phyloP scores from a whole-genome alignment of 2,113 vertebrate species.

The Aptenodytes patagonicus region DNA sequence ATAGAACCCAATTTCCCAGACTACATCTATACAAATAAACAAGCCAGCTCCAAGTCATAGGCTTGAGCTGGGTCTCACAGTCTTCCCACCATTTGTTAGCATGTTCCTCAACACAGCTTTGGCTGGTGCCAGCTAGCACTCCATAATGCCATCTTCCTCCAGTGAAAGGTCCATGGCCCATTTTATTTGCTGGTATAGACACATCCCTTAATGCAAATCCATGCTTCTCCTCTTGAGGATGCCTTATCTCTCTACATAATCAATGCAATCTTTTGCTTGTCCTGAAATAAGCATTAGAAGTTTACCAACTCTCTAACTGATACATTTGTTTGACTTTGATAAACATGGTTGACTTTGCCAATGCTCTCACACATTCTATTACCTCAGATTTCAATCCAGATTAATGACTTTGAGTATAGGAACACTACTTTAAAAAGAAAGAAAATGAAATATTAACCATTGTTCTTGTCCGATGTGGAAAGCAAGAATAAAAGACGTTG shows the following conservation, averaged over 20 bases:
- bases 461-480: not conserved
- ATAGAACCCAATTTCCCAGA: not conserved
- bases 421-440: not conserved
- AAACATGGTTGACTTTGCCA: not conserved
- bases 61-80: not conserved
- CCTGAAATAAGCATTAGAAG: not conserved
- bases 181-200: not conserved
- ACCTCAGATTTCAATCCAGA: not conserved
- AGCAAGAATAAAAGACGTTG: not conserved
- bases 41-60: not conserved
- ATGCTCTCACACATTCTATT: not conserved
- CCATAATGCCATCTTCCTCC: not conserved
- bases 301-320: not conserved
- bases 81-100: not conserved
- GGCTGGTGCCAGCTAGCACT: fast-evolving
- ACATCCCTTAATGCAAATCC: not conserved
- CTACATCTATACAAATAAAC: not conserved
- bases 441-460: not conserved
- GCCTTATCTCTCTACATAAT: not conserved
- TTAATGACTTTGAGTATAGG: not conserved
- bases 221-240: not conserved
- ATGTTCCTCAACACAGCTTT: not conserved
- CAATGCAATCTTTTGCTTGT: not conserved
- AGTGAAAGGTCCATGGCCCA: not conserved
- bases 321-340: not conserved